Evolutionary conservation across 1,140 invertebrate species (phyloP).

Genomic region (Leucophenga varia): DNA sequence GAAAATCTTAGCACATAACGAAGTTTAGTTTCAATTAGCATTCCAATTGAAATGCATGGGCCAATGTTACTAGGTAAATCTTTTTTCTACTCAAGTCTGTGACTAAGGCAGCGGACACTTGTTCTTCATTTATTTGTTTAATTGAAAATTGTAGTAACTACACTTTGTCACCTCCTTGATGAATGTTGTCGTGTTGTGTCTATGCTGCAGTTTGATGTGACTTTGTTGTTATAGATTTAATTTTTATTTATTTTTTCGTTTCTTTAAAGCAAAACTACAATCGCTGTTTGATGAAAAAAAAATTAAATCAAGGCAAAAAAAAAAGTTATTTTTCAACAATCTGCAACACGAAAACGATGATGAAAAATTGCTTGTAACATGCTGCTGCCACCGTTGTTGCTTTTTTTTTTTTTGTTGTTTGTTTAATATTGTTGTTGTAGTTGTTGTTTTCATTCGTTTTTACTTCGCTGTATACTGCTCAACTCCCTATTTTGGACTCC

Average conservation of each 20-base stretch:
- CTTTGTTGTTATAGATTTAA: slow-evolving; percentile 9
- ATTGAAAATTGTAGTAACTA: slow-evolving; percentile 43
- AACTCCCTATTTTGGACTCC: no score
- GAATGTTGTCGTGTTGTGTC: slow-evolving; percentile 11
- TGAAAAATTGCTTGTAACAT: slow-evolving; percentile 52
- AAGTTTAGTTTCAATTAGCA: no score
- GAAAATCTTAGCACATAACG: no score
- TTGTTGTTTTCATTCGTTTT: no score
- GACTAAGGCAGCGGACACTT: slow-evolving; percentile 1
- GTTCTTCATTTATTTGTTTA: slow-evolving; percentile 31
- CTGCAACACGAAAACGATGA: slow-evolving; percentile 47
- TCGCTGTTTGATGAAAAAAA: slow-evolving; percentile 17
- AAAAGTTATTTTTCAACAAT: slow-evolving; percentile 12
- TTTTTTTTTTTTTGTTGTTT: no score
- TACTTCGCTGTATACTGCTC: no score
- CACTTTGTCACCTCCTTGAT: not conserved
- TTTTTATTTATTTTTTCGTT: slow-evolving; percentile 30
- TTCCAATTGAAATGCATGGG: no score
- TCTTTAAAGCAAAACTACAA: slow-evolving; percentile 35
- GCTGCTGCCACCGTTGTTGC: no score
- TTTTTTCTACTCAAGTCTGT: slow-evolving; percentile 26
- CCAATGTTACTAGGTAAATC: no score
- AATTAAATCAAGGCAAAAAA: not conserved
- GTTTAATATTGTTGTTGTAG: no score
- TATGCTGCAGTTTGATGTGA: slow-evolving; percentile 14